Conservation (phyloP, 2,888 invertebrate species). For the Diarsia mendica region DNA sequence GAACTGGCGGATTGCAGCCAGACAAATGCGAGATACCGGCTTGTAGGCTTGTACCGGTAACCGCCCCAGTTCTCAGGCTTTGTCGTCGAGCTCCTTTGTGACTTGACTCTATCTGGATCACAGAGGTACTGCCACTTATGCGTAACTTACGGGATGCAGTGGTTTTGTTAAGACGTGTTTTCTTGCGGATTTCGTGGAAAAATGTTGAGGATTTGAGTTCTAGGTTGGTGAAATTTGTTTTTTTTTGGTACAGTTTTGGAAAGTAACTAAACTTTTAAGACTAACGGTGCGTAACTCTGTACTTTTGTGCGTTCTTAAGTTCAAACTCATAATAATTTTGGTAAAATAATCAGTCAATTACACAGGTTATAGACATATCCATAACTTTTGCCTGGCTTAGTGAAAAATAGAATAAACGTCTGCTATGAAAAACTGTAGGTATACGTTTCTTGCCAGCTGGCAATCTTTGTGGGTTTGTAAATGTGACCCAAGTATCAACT, state of each 20-base stretch:
- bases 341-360: too few species aligned
- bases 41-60: slow-evolving; percentile 76
- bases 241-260: background rate
- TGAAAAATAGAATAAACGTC: too few species aligned
- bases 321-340: too few species aligned
- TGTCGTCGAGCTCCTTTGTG: slow-evolving; percentile 75
- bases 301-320: background rate
- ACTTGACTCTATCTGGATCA: slow-evolving; percentile 77
- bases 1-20: slow-evolving; percentile 58
- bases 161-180: slow-evolving; percentile 46
- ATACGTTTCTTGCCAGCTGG: too few species aligned
- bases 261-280: accelerated
- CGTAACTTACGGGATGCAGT: slow-evolving; percentile 50
- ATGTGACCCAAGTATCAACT: too few species aligned
- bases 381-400: too few species aligned
- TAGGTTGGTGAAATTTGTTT: background rate
- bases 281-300: background rate
- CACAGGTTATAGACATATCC: too few species aligned
- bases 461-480: too few species aligned
- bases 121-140: slow-evolving; percentile 67
- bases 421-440: too few species aligned
- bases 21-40: slow-evolving; percentile 66
- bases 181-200: slow-evolving; percentile 16
- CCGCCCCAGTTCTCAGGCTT: slow-evolving; percentile 81
- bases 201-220: background rate